Base-by-base conservation (phyloP, 2,888 invertebrate species). In the Apeira syringaria region DNA sequence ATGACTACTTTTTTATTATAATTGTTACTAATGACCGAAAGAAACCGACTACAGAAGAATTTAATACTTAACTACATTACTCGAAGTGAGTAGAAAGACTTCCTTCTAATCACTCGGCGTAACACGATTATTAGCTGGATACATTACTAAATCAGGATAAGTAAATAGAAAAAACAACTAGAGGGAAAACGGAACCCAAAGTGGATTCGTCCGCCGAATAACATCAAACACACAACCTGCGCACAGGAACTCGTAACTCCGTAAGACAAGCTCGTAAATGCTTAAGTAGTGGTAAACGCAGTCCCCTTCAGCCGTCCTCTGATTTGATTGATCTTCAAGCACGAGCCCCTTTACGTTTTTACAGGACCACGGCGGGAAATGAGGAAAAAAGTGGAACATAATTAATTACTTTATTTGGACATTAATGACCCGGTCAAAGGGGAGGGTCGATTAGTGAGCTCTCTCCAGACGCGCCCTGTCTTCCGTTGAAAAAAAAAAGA, bases 371-470 rank as follows among this genome's bases (percentile, higher is more conserved):
- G 79, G 78, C 78, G 78, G 68, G 76, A 78, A 80, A 85, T 79
- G 79, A 74, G 72, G 81, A 85, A 79, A 83, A 82, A 77, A 74
- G 63, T 61, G 69, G 64, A 80, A 78, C 79, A 76, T 83, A 85
- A 87, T 86, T 85, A 88, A 89, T 88, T 87, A 84, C 86, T 83
- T 86, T 82, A 86, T 88, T 87, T 82, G 80, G 86, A 87, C 86
- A 87, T 87, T 87, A 87, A 87, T 82, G 87, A 82, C 79, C 75
- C 66, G 70, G 75, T 78, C 80, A 77, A 78, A 75, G 75, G 80
- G 73, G 80, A 79, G 78, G 82, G 84, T 82, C 80, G 76, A 81
- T 82, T 83, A 75, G 78, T 81, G 74, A 77, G 74, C 76, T 80
- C 74, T 27, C 66, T 53, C 59, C 62, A 65, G 68, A 68, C 64